A percentile compares a stretch with the other conserved stretches of the same genome.
Evolutionary conservation across 2,888 invertebrate species (phyloP).

Genomic region (Zhuqinia jingwanae): DNA sequence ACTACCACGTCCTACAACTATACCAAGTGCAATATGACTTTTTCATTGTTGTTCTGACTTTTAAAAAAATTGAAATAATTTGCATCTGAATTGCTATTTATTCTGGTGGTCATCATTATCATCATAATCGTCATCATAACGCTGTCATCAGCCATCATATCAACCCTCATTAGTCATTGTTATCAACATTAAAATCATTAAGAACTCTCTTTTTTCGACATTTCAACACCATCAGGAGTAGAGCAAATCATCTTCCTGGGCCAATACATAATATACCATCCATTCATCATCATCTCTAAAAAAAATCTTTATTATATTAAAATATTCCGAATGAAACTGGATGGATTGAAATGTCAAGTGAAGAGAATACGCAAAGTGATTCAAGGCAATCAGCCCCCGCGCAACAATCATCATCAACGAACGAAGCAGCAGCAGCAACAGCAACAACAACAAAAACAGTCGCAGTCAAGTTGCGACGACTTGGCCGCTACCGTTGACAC

Average conservation of each 20-base stretch:
- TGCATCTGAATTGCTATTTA: conserved; percentile 9
- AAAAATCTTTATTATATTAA: not conserved
- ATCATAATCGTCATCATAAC: not conserved
- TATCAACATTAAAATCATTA: not conserved
- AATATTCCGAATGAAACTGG: conserved; percentile 69
- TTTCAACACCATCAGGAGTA: conserved; percentile 7
- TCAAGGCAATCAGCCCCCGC: conserved; percentile 51
- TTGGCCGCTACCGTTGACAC: conserved; percentile 20
- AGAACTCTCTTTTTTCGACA: not conserved
- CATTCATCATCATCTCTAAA: no score
- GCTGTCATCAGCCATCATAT: conserved; percentile 42
- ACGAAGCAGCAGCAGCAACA: not conserved
- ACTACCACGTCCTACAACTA: conserved; percentile 1
- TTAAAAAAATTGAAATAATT: not conserved
- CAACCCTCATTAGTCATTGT: conserved; percentile 48
- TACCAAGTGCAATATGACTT: conserved; percentile 38
- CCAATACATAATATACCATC: not conserved
- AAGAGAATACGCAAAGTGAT: conserved; percentile 67
- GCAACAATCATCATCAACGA: conserved; percentile 26
- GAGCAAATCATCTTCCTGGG: not conserved
- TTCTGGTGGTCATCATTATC: not conserved
- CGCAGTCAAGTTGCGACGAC: conserved; percentile 37
- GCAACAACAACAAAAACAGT: not conserved
- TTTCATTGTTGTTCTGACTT: not conserved
- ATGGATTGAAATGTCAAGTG: conserved; percentile 70